phyloP scores from a whole-genome alignment of 2,113 vertebrate genomes.

The Chlamydotis undulata region DNA sequence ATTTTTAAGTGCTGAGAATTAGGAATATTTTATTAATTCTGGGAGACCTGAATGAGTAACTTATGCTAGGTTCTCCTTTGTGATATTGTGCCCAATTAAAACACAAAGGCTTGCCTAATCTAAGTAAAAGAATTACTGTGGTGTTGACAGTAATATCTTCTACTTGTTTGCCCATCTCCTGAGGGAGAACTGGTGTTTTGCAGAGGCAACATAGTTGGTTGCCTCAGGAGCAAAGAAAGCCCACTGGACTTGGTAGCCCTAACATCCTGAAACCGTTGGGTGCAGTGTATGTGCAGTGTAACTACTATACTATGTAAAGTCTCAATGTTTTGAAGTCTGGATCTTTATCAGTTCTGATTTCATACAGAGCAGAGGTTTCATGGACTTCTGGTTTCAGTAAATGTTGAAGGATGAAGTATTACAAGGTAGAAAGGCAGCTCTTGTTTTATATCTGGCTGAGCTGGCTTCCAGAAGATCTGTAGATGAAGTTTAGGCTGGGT shows the following conservation, averaged over 20 bases:
- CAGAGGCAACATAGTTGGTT: background rate
- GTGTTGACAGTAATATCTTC: background rate
- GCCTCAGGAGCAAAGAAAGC: background rate
- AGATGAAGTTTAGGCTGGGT: background rate
- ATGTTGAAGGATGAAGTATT: background rate
- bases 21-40: constrained; percentile 55
- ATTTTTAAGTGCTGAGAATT: constrained; percentile 67
- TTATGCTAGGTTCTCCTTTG: background rate
- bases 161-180: background rate
- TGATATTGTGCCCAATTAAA: background rate
- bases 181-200: background rate
- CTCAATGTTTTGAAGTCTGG: background rate
- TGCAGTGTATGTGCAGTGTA: background rate
- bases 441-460: background rate
- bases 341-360: background rate
- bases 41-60: constrained; percentile 10
- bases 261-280: background rate
- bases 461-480: background rate
- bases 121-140: background rate
- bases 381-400: background rate
- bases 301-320: background rate
- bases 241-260: background rate
- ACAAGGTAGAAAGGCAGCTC: background rate
- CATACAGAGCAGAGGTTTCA: background rate
- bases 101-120: background rate